Evolutionary conservation across 2,797 vertebrate genomes (phyloP).

Genomic region (Microcaecilia unicolor): DNA sequence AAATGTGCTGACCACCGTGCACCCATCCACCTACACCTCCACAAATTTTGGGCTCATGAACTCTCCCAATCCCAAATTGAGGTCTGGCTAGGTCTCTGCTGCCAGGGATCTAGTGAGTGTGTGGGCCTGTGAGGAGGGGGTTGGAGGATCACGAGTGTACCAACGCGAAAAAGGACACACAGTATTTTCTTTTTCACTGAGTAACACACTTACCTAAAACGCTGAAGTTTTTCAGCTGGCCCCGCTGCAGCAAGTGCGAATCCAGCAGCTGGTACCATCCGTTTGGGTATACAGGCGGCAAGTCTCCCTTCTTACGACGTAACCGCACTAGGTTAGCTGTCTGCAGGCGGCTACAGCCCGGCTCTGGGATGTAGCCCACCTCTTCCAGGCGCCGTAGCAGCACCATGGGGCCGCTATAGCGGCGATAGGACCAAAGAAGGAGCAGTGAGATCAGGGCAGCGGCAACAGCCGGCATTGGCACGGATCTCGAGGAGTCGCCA

Average conservation of each 20-base stretch:
- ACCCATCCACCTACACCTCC: too few relatives aligned
- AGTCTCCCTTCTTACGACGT: conserved; percentile 53
- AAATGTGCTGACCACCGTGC: too few relatives aligned
- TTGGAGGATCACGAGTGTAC: too few relatives aligned
- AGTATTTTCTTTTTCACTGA: too few relatives aligned
- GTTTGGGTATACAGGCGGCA: conserved; percentile 71
- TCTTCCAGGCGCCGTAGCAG: conserved; percentile 48
- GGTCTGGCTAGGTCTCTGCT: too few relatives aligned
- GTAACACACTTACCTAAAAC: conserved; percentile 65
- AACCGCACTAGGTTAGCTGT: conserved; percentile 57
- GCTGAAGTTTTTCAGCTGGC: conserved; percentile 46
- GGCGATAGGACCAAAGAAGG: conserved; percentile 38
- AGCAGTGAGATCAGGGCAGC: conserved; percentile 20
- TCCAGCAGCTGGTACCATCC: conserved; percentile 71
- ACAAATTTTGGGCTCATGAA: too few relatives aligned
- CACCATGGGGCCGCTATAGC: conserved; percentile 55
- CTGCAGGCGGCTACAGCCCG: conserved; percentile 47
- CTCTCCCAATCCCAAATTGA: too few relatives aligned
- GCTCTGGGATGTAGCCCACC: conserved; percentile 58
- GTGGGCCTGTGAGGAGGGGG: too few relatives aligned
- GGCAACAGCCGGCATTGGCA: conserved; percentile 17
- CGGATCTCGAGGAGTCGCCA: conserved; percentile 1
- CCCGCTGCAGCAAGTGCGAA: conserved; percentile 52
- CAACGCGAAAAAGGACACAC: too few relatives aligned
- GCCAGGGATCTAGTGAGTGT: too few relatives aligned